These are phyloP conservation scores for Galagoides demidoff DNA, from an alignment of 2,797 vertebrate genomes.

Conservation along the genomic window DNA sequence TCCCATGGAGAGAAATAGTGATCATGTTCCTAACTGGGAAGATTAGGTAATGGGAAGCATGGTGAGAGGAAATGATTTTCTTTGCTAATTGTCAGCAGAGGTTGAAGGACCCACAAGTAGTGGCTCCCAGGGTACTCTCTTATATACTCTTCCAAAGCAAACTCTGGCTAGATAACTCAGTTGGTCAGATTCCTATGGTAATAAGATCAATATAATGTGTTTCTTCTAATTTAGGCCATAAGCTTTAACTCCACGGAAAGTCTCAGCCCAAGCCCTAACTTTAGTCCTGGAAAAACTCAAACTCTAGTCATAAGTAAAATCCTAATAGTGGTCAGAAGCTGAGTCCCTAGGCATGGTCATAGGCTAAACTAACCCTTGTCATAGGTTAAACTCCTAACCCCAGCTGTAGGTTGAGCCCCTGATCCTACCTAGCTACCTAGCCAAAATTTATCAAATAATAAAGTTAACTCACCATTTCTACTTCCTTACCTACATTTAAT, in stretches of 20 bases:
- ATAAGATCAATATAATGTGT: not conserved
- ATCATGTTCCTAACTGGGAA: slow-evolving; percentile 61
- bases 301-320: not conserved
- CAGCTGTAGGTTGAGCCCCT: not conserved
- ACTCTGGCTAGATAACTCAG: slow-evolving; percentile 46
- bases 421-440: not conserved
- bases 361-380: not conserved
- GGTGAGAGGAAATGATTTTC: slow-evolving; percentile 68
- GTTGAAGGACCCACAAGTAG: slow-evolving; percentile 54
- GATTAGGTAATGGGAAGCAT: slow-evolving; percentile 67
- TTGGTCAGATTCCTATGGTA: slow-evolving; percentile 35
- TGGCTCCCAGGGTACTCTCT: slow-evolving; percentile 4
- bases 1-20: slow-evolving; percentile 69
- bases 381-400: not conserved
- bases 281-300: not conserved
- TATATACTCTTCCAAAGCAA: slow-evolving; percentile 23
- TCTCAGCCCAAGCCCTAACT: not conserved
- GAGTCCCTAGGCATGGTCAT: not conserved
- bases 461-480: not conserved
- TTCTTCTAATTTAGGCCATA: slow-evolving; percentile 38
- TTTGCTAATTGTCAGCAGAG: slow-evolving; percentile 70
- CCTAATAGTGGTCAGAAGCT: not conserved
- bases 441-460: not conserved
- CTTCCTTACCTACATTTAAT: not conserved
- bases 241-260: not conserved